phyloP scores from a whole-genome alignment of 1,140 invertebrate species.

The Drosophila kurseongensis region DNA sequence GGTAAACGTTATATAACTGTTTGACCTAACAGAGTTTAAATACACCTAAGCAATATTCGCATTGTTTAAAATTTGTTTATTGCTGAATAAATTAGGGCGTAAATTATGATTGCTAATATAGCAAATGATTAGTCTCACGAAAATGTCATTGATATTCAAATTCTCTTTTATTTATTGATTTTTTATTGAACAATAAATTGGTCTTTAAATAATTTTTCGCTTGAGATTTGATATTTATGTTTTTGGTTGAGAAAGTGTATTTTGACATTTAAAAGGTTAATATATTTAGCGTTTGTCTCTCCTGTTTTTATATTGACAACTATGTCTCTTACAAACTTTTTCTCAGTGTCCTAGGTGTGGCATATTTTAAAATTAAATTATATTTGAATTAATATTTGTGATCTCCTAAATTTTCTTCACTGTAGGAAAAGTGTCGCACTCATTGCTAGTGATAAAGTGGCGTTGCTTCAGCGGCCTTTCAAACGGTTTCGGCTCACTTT shows the following conservation, averaged over 20 bases:
- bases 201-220: no score
- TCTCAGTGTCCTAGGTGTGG: not conserved
- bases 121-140: not conserved
- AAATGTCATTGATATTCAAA: not conserved
- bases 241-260: not conserved
- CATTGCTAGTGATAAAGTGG: slow-evolving; percentile 53
- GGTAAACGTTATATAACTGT: not conserved
- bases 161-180: slow-evolving; percentile 1
- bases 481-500: slow-evolving; percentile 39
- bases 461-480: slow-evolving; percentile 42
- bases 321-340: not conserved
- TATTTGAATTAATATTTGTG: no score
- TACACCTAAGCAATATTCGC: not conserved
- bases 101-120: not conserved
- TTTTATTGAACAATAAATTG: not conserved
- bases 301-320: no score
- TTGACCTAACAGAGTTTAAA: not conserved
- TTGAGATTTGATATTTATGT: not conserved
- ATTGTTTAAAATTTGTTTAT: not conserved
- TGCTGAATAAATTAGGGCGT: not conserved
- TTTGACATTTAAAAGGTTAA: no score
- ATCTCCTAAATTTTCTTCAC: not conserved
- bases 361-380: no score
- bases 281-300: no score
- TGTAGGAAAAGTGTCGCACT: slow-evolving; percentile 52